Evolutionary conservation across 2,888 invertebrate genomes (phyloP), one percentile per base, ranked within the genome.

Genomic region (Cephalotes varians): DNA sequence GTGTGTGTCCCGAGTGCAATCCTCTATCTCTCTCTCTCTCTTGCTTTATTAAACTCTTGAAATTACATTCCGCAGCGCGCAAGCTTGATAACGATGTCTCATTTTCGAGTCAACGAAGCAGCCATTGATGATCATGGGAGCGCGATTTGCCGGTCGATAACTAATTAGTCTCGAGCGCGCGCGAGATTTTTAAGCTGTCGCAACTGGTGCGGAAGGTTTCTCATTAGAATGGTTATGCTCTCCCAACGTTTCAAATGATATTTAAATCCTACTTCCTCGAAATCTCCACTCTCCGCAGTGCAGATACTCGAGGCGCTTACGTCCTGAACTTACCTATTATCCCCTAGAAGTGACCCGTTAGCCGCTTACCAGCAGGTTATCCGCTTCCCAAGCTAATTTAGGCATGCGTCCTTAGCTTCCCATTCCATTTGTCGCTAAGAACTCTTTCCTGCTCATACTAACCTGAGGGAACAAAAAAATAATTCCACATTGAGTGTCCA

Each of bases 271-370:
- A 25, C 65, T 71, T 21, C 69, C n/a, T n/a, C 51, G 67, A 44
- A 56, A 56, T 47, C 56, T 25, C 37, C 37, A 18, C 28, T 40
- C 65, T 56, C 34, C 44, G 44, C 51, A 74, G 6, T 76, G 81
- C 64, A 64, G 62, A 64, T 49, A 79, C 47, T 76, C 64, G 54
- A 76, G 31, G 54, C 69, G 76, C 81, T 81, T 81, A 76, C 25
- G 34, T 34, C 3, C 71, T 76, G 34, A 77, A 81, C 81, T 81
- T 81, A 74, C 81, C 81, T 81, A 81, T 81, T 81, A 81, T 81
- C 81, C 81, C 81, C 81, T 62, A 64, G 73, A 81, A 81, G 81
- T 81, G 81, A 81, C 81, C 81, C 76, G 81, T 81, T 81, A 81
- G 73, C 81, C 76, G 81, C 76, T 77, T 77, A 77, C 44, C 69